A percentile compares a stretch with the other conserved stretches of the same genome.
Conservation (phyloP, 2,113 vertebrate genomes). For the Gallinago paraguaiae region DNA sequence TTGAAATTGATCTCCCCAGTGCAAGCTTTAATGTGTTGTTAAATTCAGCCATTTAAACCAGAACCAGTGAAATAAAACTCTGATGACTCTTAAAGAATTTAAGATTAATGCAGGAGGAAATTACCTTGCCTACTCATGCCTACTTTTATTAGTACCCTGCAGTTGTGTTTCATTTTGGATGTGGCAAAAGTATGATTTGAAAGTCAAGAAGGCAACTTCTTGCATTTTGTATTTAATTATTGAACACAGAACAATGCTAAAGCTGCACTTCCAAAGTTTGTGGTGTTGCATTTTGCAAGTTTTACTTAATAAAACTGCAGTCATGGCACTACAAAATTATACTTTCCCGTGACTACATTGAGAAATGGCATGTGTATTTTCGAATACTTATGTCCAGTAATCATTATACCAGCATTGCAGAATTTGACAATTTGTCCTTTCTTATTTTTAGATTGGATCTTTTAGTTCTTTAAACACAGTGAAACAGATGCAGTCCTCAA, state of each 20-base stretch:
- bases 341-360: background rate
- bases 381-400: background rate
- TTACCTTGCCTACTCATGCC: slow-evolving; percentile 67
- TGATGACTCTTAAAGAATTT: slow-evolving; percentile 70
- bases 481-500: background rate
- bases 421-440: background rate
- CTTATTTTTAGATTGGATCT: background rate
- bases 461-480: background rate
- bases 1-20: slow-evolving; percentile 43
- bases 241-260: slow-evolving; percentile 33
- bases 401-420: background rate
- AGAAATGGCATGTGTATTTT: background rate
- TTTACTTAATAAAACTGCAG: slow-evolving; percentile 22
- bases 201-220: slow-evolving; percentile 44
- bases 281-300: background rate
- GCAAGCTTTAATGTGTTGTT: slow-evolving; percentile 63
- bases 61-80: slow-evolving; percentile 67
- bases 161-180: slow-evolving; percentile 54
- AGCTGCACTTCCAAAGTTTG: slow-evolving; percentile 43
- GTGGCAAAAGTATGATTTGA: slow-evolving; percentile 30
- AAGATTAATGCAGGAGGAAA: slow-evolving; percentile 71
- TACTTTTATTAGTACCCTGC: slow-evolving; percentile 63
- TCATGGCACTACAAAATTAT: background rate
- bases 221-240: slow-evolving; percentile 51
- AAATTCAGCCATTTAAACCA: slow-evolving; percentile 52